Conservation (phyloP, 35 echinoderm and acorn worm genomes). For the Ptychodera flava region DNA sequence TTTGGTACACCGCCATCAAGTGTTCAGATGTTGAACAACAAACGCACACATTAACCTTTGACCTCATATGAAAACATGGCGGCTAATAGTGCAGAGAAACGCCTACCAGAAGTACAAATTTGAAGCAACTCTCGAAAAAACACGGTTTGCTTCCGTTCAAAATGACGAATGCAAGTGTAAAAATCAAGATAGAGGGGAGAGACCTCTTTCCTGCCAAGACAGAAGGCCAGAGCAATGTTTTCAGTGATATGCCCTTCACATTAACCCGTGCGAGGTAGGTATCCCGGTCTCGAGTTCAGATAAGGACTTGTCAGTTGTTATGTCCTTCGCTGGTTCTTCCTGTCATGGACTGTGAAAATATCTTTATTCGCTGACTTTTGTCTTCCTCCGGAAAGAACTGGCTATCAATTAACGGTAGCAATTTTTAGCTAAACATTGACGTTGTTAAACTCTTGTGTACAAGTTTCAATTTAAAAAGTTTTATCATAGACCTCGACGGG, state of each 20-base stretch:
- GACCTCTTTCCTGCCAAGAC: conserved; percentile 33
- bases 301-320: too few relatives aligned
- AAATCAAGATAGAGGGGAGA: conserved; percentile 30
- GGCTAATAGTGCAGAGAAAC: not conserved
- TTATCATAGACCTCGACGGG: too few relatives aligned
- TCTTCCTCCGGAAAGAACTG: not conserved
- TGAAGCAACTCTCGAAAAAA: not conserved
- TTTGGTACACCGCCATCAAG: too few relatives aligned
- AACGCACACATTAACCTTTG: not conserved
- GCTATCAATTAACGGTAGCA: not conserved
- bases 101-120: not conserved
- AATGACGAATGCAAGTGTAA: not conserved
- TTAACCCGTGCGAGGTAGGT: conserved; percentile 22
- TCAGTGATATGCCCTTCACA: conserved; percentile 27
- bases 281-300: not conserved
- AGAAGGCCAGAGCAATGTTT: conserved; percentile 41
- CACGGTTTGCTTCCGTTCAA: not conserved
- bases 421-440: not conserved
- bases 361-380: not conserved
- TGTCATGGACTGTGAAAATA: too few relatives aligned
- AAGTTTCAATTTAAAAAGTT: not conserved
- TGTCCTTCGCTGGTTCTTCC: too few relatives aligned
- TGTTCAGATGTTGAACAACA: too few relatives aligned
- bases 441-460: not conserved
- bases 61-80: not conserved